Percentiles rank a stretch among this genome's conserved stretches.
phyloP scores from a whole-genome alignment of 35 echinoderm and acorn worm genomes.

The Ophiothrix spiculata region DNA sequence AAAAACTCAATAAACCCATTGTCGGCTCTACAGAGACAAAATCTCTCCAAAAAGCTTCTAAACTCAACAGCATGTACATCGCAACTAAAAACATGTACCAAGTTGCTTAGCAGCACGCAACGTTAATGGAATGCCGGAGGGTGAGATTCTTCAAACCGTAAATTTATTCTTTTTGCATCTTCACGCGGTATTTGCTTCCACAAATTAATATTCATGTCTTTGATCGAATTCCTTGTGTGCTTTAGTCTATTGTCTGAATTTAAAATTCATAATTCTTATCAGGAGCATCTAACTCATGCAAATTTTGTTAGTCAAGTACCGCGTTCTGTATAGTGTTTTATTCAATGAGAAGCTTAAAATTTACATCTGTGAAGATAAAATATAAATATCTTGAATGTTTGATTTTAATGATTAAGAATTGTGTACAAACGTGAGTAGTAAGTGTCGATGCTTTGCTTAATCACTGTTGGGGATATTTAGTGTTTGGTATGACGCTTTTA shows the following conservation, averaged over 20 bases:
- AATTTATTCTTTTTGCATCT: constrained; percentile 14
- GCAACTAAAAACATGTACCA: background rate
- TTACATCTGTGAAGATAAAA: background rate
- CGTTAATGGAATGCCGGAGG: background rate
- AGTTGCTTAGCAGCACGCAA: background rate
- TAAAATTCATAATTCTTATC: constrained; percentile 1
- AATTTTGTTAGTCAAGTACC: background rate
- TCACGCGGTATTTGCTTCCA: background rate
- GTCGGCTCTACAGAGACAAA: background rate
- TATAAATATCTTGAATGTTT: background rate
- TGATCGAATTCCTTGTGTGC: background rate
- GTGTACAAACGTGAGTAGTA: no score
- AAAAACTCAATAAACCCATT: no score
- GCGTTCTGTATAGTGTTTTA: no score
- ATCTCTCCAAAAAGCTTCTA: background rate
- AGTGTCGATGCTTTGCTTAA: no score
- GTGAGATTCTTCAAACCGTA: background rate
- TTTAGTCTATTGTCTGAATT: background rate
- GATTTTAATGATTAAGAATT: background rate
- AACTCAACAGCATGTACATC: background rate
- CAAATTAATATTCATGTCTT: constrained; percentile 11
- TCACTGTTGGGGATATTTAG: no score
- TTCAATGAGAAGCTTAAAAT: background rate
- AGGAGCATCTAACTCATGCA: background rate
- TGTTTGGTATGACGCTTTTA: no score